Percentiles rank a stretch among this genome's conserved stretches.
phyloP scores from a whole-genome alignment of 2,888 invertebrate genomes.

The Apamea monoglypha region DNA sequence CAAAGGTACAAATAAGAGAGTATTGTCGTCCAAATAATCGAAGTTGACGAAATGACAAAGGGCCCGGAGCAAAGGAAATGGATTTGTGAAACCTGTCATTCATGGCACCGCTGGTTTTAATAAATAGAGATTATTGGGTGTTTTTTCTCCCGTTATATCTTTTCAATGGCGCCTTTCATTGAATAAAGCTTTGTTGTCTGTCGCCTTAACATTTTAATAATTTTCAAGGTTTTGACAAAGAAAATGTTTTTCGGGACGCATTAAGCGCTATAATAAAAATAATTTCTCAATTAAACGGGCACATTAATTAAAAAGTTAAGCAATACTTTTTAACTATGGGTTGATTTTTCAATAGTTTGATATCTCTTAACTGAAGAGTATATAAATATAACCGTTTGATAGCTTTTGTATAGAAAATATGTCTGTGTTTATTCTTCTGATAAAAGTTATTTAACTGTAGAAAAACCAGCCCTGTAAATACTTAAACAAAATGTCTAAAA shows the following conservation, averaged over 20 bases:
- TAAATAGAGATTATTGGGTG: slow-evolving; percentile 61
- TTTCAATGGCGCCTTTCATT: slow-evolving; percentile 48
- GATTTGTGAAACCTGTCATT: slow-evolving; percentile 64
- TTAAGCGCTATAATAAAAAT: not conserved
- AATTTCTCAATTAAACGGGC: slow-evolving; percentile 2
- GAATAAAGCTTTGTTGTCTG: slow-evolving; percentile 36
- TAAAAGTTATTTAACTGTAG: not conserved
- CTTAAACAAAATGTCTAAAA: not conserved
- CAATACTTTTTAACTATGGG: not conserved
- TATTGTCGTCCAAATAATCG: slow-evolving; percentile 70
- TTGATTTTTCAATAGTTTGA: not conserved
- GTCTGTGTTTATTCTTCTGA: not conserved
- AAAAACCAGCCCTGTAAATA: no score
- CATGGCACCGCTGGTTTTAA: slow-evolving; percentile 59
- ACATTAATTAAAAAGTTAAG: slow-evolving; percentile 19
- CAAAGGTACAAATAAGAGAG: slow-evolving; percentile 63
- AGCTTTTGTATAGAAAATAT: not conserved
- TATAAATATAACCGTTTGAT: not conserved
- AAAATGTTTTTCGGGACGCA: not conserved
- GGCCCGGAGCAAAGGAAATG: slow-evolving; percentile 58
- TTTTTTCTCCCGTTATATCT: slow-evolving; percentile 52
- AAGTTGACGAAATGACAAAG: slow-evolving; percentile 65
- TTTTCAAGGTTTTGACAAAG: slow-evolving; percentile 17
- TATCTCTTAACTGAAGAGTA: not conserved
- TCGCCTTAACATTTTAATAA: slow-evolving; percentile 23